A percentile compares a stretch with the other conserved stretches of the same genome.
These are phyloP conservation scores for Marmota monax DNA, from an alignment of 2,113 vertebrate species.

Conservation along the genomic window DNA sequence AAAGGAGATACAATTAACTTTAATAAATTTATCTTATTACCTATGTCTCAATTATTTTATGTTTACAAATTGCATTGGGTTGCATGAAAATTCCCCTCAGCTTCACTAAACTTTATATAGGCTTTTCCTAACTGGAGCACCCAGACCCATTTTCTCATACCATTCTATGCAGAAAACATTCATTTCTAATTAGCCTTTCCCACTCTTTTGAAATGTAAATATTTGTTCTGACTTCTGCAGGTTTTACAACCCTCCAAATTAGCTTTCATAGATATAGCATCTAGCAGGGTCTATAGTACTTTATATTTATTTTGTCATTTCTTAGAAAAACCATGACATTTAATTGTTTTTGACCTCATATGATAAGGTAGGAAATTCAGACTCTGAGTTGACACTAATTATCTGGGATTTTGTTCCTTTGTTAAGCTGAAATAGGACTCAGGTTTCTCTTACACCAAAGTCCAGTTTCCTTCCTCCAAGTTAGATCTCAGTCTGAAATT, in stretches of 20 bases:
- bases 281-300: fast-evolving
- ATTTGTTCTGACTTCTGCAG: background rate
- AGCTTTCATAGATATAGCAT: background rate
- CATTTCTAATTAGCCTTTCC: background rate
- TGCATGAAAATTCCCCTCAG: background rate
- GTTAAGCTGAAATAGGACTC: background rate
- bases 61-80: background rate
- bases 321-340: background rate
- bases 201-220: background rate
- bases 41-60: background rate
- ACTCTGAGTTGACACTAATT: background rate
- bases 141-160: background rate
- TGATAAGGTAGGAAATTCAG: background rate
- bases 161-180: background rate
- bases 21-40: background rate
- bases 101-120: background rate
- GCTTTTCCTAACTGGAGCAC: background rate
- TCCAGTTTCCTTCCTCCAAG: background rate
- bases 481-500: background rate
- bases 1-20: background rate
- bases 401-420: background rate
- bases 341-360: background rate
- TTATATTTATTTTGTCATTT: background rate
- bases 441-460: background rate
- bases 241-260: background rate